phyloP scores from a whole-genome alignment of 2,113 vertebrate species.

The Hylia prasina region DNA sequence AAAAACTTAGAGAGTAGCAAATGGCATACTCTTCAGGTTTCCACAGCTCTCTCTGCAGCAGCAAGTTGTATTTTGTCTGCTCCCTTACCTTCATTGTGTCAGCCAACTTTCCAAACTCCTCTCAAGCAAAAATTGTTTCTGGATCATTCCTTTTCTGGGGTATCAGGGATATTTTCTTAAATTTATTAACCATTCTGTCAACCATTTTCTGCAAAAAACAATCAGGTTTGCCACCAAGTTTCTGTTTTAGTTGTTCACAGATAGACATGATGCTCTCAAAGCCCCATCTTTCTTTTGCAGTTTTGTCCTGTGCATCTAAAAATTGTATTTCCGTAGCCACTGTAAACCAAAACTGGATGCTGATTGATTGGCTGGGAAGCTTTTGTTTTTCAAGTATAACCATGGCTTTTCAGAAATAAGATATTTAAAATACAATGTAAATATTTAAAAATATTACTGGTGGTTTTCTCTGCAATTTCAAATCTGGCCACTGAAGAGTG shows the following conservation, averaged over 20 bases:
- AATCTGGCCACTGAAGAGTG: not conserved
- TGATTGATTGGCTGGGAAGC: not conserved
- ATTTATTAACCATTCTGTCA: conserved; percentile 42
- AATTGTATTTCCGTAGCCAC: not conserved
- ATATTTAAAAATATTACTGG: not conserved
- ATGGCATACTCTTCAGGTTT: not conserved
- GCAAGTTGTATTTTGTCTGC: conserved; percentile 54
- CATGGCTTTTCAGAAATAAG: not conserved
- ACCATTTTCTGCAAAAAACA: conserved; percentile 13
- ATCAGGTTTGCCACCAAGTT: not conserved
- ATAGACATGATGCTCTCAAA: not conserved
- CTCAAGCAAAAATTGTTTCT: conserved; percentile 69
- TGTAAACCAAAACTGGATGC: not conserved
- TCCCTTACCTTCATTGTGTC: conserved; percentile 31
- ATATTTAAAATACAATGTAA: not conserved
- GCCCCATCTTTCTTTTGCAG: not conserved
- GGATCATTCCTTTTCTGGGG: conserved; percentile 21
- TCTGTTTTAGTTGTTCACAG: not conserved
- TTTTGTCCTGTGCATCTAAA: not conserved
- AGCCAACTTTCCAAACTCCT: conserved; percentile 70
- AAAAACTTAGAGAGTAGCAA: not conserved
- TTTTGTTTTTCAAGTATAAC: not conserved
- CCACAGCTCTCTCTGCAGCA: conserved; percentile 55
- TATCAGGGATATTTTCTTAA: conserved; percentile 25
- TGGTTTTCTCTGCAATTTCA: not conserved